Conservation (phyloP, 2,113 vertebrate genomes). For the Apodemus sylvaticus region DNA sequence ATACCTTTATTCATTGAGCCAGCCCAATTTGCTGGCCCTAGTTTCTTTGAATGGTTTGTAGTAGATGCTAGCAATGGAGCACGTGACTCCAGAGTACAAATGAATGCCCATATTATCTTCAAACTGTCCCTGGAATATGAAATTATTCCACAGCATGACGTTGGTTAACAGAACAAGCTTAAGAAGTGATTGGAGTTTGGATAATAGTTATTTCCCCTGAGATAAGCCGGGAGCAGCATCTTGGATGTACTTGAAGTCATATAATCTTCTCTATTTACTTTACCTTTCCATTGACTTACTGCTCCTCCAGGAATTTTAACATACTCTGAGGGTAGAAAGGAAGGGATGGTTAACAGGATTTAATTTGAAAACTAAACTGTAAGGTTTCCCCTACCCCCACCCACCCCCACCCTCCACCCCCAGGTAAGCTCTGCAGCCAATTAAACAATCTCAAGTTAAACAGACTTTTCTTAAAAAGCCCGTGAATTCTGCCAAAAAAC, state of each 20-base stretch:
- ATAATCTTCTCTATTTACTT: not conserved
- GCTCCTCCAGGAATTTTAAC: not conserved
- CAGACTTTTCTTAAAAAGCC: not conserved
- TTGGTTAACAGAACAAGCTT: not conserved
- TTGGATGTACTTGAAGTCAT: not conserved
- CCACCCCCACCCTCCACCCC: no score
- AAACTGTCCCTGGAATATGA: not conserved
- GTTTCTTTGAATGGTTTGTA: not conserved
- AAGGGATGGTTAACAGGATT: not conserved
- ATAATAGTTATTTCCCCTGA: not conserved
- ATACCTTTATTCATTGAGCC: not conserved
- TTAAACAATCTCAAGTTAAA: slow-evolving; percentile 28
- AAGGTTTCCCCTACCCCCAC: not conserved
- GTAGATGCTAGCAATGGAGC: not conserved
- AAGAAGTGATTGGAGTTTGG: not conserved
- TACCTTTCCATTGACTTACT: not conserved
- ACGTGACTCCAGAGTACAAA: not conserved
- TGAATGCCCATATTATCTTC: not conserved
- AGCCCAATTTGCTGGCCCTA: no score
- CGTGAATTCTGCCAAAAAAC: not conserved
- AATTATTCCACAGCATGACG: not conserved
- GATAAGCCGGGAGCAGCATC: not conserved
- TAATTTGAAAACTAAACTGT: slow-evolving; percentile 23
- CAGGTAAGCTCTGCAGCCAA: slow-evolving; percentile 32
- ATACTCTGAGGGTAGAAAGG: not conserved